These are phyloP conservation scores for Asbolus verrucosus DNA, from an alignment of 1,140 invertebrate genomes.

Conservation along the genomic window DNA sequence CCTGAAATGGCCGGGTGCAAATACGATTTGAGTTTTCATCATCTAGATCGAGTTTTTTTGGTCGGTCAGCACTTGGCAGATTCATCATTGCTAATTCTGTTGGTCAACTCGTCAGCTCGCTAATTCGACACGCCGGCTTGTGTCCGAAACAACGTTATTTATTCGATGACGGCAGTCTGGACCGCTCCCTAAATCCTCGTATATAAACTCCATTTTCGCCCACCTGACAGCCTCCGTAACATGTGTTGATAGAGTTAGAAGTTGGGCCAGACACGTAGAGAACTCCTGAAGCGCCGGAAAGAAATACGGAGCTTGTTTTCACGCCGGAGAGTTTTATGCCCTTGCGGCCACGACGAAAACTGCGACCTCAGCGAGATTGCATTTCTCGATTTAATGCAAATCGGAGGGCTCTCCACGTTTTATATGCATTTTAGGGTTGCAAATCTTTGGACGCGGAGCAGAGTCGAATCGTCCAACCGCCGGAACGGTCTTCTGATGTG, in stretches of 20 bases:
- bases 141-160: constrained; percentile 3
- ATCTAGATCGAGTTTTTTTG: constrained; percentile 19
- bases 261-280: constrained; percentile 43
- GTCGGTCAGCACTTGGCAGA: neutral
- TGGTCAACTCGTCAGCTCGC: constrained; percentile 12
- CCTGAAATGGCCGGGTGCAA: neutral
- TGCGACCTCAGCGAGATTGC: constrained; percentile 40
- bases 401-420: constrained; percentile 22
- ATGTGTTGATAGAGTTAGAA: constrained; percentile 52
- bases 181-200: constrained; percentile 39
- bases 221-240: constrained; percentile 45
- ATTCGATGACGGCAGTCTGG: constrained; percentile 13
- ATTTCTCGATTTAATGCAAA: constrained; percentile 38
- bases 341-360: constrained; percentile 35
- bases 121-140: constrained; percentile 26
- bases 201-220: constrained; percentile 46
- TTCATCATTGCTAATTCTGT: constrained; percentile 23
- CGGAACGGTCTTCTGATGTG: too few species aligned
- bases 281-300: constrained; percentile 37
- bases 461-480: too few species aligned
- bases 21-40: constrained; percentile 27
- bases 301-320: constrained; percentile 50
- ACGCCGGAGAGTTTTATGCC: constrained; percentile 45
- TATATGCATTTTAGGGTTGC: constrained; percentile 29
- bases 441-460: neutral